Percentiles rank a stretch among this genome's conserved stretches.
phyloP scores from a whole-genome alignment of 1,140 invertebrate genomes.

The Drosophila biarmipes region DNA sequence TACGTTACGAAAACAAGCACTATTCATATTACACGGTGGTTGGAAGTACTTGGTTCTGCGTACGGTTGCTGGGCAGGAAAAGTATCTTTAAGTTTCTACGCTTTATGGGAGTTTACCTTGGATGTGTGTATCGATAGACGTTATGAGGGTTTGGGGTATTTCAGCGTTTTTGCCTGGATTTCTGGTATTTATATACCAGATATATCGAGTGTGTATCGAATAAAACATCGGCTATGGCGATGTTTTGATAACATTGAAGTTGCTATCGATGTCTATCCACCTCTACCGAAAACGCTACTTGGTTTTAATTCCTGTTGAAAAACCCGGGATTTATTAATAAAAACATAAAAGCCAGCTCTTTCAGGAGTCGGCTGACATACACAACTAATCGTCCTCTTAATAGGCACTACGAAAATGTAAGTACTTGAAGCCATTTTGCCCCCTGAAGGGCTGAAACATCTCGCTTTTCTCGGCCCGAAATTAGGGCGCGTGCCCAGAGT shows the following conservation, averaged over 20 bases:
- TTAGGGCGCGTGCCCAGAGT: constrained; percentile 77
- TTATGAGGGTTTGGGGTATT: no score
- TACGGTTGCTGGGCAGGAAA: constrained; percentile 44
- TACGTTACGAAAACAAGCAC: constrained; percentile 54
- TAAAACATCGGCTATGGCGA: no score
- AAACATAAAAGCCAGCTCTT: constrained; percentile 8
- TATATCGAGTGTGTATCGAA: no score
- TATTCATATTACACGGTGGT: constrained; percentile 55
- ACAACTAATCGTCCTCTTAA: not conserved
- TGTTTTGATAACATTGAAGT: no score
- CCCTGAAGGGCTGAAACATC: constrained; percentile 16
- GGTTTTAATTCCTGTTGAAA: constrained; percentile 9
- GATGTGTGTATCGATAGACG: not conserved
- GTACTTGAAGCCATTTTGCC: not conserved
- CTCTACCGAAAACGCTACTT: constrained; percentile 36
- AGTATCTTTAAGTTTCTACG: constrained; percentile 46
- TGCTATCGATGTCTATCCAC: not conserved
- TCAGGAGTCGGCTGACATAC: not conserved
- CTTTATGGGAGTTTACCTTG: constrained; percentile 57
- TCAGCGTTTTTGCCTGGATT: no score
- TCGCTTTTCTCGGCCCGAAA: constrained; percentile 1
- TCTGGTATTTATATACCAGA: no score
- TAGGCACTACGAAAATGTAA: constrained; percentile 33
- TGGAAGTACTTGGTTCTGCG: constrained; percentile 29
- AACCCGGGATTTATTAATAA: constrained; percentile 24